A percentile compares a stretch with the other conserved stretches of the same genome.
Conservation (phyloP, 2,797 vertebrate genomes). For the Tragelaphus eurycerus region DNA sequence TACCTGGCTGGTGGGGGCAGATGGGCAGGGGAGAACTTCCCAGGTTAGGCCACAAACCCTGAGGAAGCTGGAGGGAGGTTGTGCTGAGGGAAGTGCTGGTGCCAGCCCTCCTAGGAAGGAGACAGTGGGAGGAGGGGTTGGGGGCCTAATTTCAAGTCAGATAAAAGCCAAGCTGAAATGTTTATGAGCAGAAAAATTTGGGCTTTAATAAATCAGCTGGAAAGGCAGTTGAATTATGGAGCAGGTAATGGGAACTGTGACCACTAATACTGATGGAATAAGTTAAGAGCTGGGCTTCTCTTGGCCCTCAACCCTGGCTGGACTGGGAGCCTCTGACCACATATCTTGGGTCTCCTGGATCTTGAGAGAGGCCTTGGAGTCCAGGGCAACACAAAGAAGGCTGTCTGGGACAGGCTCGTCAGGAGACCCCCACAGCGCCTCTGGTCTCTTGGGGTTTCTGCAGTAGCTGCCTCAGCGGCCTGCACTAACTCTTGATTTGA, state of each 20-base stretch:
- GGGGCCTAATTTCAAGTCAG: constrained; percentile 62
- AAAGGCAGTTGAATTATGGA: constrained; percentile 74
- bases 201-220: constrained; percentile 81
- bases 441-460: background rate
- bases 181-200: constrained; percentile 76
- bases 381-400: background rate
- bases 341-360: background rate
- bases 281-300: background rate
- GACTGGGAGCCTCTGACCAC: background rate
- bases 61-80: background rate
- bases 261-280: constrained; percentile 32
- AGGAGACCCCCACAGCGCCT: background rate
- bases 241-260: constrained; percentile 69
- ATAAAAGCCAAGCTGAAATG: constrained; percentile 80
- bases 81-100: background rate
- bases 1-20: too few relatives aligned
- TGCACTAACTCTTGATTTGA: background rate
- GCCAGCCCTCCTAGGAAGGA: constrained; percentile 17
- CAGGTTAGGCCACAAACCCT: background rate
- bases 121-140: background rate
- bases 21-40: background rate
- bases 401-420: background rate
- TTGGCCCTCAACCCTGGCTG: background rate
- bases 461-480: background rate
- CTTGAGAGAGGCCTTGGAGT: background rate